Base-by-base conservation (phyloP, 2,113 vertebrate species). In the Aphyosemion australe region DNA sequence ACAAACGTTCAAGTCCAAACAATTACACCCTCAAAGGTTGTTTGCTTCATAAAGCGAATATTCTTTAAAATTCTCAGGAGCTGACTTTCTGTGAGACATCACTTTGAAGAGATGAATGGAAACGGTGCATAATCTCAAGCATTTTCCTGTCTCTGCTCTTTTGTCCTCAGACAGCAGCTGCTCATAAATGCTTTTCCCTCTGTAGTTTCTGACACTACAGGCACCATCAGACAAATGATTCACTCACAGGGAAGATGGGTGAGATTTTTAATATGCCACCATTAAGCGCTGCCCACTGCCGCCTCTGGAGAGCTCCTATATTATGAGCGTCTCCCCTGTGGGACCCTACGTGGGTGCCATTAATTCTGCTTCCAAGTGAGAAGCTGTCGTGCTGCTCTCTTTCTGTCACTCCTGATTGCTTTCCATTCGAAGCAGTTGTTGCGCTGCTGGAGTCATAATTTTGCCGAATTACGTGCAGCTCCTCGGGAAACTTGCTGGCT, bases 221-320 rank as follows among this genome's bases (percentile, higher is more conserved):
- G 14, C 48, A 6, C 43, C 56, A 54, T 45, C 71, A 73, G 60
- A 69, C 67, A 39, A 66, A 76, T 59, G 58, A 78, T 21, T 65
- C 68, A 66, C 72, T 63, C 52, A 4, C 4, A 56, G 2, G 60
- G 61, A 69, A 65, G 69, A 76, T 9, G 32, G 20, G 15, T 1
- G 21, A 0, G 6, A 8, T 51, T 54, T 82, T 72, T 48, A 76
- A 76, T 63, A 58, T 12, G 51, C 26, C 60, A 1, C 69, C 76
- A 74, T 76, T 79, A 76, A 43, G 65, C 65, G 69, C 67, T 47
- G 67, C 75, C 71, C 65, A 74, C 74, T n/a, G 20, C 66, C 32
- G 26, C 34, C 66, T 67, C 59, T 55, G 58, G 59, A 63, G 69
- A 46, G 42, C 70, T 42, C 69, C 55, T 13, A 52, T 66, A 62